Conservation (phyloP, 2,113 vertebrate genomes). For the Pongo pygmaeus region DNA sequence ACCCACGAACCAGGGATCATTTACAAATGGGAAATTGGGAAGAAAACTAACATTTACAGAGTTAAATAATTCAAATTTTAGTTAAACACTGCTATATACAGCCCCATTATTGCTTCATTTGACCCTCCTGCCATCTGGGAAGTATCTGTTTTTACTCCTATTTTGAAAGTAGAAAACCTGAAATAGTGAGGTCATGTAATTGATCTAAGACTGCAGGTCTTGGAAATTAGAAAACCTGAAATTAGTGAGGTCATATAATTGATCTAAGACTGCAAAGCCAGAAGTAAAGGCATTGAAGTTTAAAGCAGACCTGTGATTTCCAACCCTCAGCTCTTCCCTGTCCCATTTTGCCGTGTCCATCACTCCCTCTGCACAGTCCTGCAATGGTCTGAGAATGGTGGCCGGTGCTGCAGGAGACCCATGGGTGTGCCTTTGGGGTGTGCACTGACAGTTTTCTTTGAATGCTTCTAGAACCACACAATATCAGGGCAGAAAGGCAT, state of each 20-base stretch:
- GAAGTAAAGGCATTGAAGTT: background rate
- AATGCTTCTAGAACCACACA: background rate
- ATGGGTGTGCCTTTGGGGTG: background rate
- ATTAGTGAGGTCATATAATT: too few species aligned
- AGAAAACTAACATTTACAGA: background rate
- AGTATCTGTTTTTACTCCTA: background rate
- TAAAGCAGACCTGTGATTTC: background rate
- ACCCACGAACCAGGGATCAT: background rate
- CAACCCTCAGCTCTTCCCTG: background rate
- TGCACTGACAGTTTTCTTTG: background rate
- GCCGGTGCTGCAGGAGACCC: accelerated
- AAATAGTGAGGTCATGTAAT: background rate
- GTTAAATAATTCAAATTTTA: background rate
- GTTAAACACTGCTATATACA: background rate
- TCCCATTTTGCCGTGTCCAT: accelerated
- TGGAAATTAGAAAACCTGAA: background rate
- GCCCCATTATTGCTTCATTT: background rate
- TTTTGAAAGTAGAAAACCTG: background rate
- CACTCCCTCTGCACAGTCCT: background rate
- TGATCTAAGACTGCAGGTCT: background rate
- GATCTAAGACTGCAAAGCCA: background rate
- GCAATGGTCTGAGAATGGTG: background rate
- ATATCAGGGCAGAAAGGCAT: background rate
- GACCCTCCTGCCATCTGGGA: background rate
- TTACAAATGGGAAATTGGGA: background rate